These are phyloP conservation scores for Pelagia noctiluca DNA, from an alignment of 30 jellyfish, hydroid and myxozoan genomes.

Conservation along the genomic window DNA sequence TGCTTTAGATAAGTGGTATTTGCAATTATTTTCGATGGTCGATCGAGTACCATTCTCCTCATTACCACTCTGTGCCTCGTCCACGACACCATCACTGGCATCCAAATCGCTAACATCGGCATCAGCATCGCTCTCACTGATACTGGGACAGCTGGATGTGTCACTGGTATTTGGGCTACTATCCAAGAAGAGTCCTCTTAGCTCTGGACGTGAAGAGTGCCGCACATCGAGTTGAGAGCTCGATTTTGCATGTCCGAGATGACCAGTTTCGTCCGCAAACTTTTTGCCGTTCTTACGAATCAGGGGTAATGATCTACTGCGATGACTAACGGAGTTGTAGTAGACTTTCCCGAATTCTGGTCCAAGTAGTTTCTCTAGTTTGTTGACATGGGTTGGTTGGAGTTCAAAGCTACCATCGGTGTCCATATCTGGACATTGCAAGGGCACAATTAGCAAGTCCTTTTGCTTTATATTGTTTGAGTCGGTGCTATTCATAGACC, in stretches of 20 bases:
- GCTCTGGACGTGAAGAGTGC: no score
- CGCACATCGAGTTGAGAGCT: neutral
- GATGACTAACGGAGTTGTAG: slow-evolving; percentile 9
- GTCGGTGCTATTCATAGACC: neutral
- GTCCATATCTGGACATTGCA: neutral
- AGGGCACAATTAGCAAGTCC: neutral
- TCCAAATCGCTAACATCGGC: slow-evolving; percentile 53
- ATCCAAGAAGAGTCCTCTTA: no score
- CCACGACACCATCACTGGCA: neutral
- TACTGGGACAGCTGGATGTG: slow-evolving; percentile 3
- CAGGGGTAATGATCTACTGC: slow-evolving; percentile 58
- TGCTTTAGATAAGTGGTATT: neutral
- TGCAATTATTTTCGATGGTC: no score
- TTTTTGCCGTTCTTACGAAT: slow-evolving; percentile 8
- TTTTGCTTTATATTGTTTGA: neutral
- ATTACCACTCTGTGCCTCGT: neutral
- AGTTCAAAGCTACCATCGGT: slow-evolving; percentile 4
- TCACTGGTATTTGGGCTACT: slow-evolving; percentile 33
- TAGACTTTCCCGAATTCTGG: slow-evolving; percentile 47
- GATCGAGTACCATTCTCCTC: no score
- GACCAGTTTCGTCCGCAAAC: neutral
- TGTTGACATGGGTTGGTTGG: slow-evolving; percentile 22
- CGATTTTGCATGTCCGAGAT: neutral
- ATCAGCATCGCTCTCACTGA: slow-evolving; percentile 19
- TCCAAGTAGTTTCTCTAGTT: slow-evolving; percentile 52